Evolutionary conservation across 2,888 invertebrate species (phyloP).

Genomic region (Chloroclysta siterata): DNA sequence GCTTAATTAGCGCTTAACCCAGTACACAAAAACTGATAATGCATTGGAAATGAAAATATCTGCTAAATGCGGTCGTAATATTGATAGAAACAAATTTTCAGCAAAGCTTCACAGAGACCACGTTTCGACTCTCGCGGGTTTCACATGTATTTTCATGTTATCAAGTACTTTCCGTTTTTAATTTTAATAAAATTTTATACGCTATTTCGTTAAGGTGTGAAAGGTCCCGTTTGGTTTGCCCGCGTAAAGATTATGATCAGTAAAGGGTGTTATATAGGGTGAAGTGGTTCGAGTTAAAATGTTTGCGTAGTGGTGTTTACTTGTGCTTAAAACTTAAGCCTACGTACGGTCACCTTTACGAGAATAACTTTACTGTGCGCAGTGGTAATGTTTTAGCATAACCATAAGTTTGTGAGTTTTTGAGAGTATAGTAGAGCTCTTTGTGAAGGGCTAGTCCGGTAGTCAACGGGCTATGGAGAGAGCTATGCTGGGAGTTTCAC

Average conservation of each 20-base stretch:
- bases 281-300: constrained; percentile 11
- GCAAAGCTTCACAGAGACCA: constrained; percentile 63
- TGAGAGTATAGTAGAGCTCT: too few species aligned
- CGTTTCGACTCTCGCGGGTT: constrained; percentile 65
- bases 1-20: too few species aligned
- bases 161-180: constrained; percentile 62
- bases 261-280: constrained; percentile 34
- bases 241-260: constrained; percentile 33
- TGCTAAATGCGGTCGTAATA: not conserved
- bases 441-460: too few species aligned
- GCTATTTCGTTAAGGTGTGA: constrained; percentile 45
- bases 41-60: too few species aligned
- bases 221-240: constrained; percentile 41
- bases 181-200: constrained; percentile 61
- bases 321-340: not conserved
- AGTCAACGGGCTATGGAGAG: too few species aligned
- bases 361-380: not conserved
- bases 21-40: too few species aligned
- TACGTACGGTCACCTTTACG: not conserved
- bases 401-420: too few species aligned
- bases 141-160: constrained; percentile 64
- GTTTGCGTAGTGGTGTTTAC: constrained; percentile 6
- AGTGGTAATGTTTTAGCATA: too few species aligned
- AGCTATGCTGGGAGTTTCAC: too few species aligned
- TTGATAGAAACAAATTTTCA: not conserved